Evolutionary conservation across 2,113 vertebrate species (phyloP), one percentile per base, ranked within the genome.

Genomic region (Esox niger): DNA sequence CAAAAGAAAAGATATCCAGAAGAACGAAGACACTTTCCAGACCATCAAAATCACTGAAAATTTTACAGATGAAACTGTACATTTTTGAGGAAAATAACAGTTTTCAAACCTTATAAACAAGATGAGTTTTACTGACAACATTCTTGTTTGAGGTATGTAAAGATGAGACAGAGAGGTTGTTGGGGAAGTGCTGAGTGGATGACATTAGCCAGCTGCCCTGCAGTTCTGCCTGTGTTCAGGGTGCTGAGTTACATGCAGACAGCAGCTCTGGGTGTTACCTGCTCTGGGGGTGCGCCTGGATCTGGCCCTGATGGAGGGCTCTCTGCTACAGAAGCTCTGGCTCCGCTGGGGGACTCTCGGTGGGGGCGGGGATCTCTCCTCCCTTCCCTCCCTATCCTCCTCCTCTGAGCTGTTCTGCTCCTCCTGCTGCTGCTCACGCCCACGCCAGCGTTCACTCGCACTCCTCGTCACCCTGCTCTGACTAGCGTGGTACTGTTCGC

Each of bases 211-310:
- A 65, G 30, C 58, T 32, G 10, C 25, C 10, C 68, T 74, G 71
- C 82, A 77, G 81, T 58, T 13, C 57, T 31, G 57, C 7, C 17
- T 52, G n/a, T 52, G n/a, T 43, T 52, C 47, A 29, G 35, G 31
- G 47, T n/a, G 8, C 47, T 52, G n/a, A 59, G 77, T 73, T 52
- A 21, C 20, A 23, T 57, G 55, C 55, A 57, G 25, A 23, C 47
- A n/a, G 47, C 15, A 52, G 47, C 47, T 52, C 47, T 52, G 47
- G 43, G 49, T 2, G 70, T 90, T 91, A 91, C 90, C 91, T 91
- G 87, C 75, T 82, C 81, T 77, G 62, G 30, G 7, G 38, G 38
- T 43, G 67, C 17, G 67, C 55, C 69, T 77, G 3, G 71, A 76
- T 77, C 81, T 76, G 55, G 59, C 21, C 71, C 82, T 77, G 75